phyloP scores from a whole-genome alignment of 1,140 invertebrate species.

The Aporrectodea caliginosa region DNA sequence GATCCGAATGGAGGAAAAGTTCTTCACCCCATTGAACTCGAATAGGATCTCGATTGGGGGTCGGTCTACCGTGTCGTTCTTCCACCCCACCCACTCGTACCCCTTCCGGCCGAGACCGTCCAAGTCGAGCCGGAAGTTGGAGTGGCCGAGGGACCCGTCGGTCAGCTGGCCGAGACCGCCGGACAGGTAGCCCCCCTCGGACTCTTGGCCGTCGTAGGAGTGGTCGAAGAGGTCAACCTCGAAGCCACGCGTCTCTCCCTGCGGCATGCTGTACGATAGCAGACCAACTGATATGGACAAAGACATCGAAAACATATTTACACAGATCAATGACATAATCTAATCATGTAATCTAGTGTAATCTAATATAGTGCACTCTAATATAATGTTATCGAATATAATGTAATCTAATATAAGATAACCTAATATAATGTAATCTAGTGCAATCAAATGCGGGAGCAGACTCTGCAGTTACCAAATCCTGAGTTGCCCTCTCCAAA shows the following conservation, averaged over 20 bases:
- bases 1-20: constrained; percentile 78
- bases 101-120: constrained; percentile 64
- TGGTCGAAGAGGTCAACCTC: constrained; percentile 81
- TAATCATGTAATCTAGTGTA: too few relatives aligned
- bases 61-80: constrained; percentile 63
- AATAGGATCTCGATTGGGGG: constrained; percentile 60
- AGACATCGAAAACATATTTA: constrained; percentile 18
- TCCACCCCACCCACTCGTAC: constrained; percentile 72
- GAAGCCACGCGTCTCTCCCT: constrained; percentile 63
- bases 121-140: constrained; percentile 72
- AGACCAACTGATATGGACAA: constrained; percentile 65
- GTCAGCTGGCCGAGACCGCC: constrained; percentile 81
- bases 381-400: too few relatives aligned
- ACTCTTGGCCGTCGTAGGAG: constrained; percentile 77
- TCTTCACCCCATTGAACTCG: constrained; percentile 79
- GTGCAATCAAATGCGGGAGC: too few relatives aligned
- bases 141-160: constrained; percentile 72
- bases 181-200: constrained; percentile 54
- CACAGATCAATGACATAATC: too few relatives aligned
- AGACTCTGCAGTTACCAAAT: too few relatives aligned
- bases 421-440: too few relatives aligned
- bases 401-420: too few relatives aligned
- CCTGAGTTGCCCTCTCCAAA: too few relatives aligned
- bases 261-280: constrained; percentile 75
- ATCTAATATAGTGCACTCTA: too few relatives aligned